These are phyloP conservation scores for Hemicentrotus pulcherrimus DNA, from an alignment of 35 echinoderm and acorn worm genomes.

Conservation along the genomic window DNA sequence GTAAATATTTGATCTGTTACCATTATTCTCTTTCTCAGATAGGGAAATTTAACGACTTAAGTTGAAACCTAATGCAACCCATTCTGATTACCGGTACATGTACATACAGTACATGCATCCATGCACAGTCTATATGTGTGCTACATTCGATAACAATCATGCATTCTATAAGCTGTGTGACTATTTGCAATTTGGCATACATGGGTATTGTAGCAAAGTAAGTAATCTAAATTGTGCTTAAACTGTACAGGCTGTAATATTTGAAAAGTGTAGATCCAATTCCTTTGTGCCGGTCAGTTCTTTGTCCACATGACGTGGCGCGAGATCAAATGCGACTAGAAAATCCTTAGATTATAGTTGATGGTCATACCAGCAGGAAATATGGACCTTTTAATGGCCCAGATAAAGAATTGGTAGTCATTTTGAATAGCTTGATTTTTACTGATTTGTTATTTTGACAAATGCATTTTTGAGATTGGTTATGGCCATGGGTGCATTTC, in stretches of 20 bases:
- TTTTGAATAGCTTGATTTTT: too few species aligned
- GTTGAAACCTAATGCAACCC: not conserved
- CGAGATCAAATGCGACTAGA: not conserved
- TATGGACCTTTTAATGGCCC: not conserved
- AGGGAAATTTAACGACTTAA: not conserved
- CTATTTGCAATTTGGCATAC: too few species aligned
- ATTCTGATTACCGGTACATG: not conserved
- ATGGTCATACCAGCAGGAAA: constrained; percentile 1
- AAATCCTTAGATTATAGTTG: not conserved
- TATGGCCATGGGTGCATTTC: too few species aligned
- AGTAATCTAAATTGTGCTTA: not conserved
- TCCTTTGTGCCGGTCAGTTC: not conserved
- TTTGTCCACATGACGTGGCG: not conserved
- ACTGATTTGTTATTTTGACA: too few species aligned
- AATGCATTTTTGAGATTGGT: too few species aligned
- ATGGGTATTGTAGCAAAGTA: not conserved
- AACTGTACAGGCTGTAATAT: not conserved
- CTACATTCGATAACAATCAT: not conserved
- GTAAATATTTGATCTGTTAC: not conserved
- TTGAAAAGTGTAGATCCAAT: not conserved
- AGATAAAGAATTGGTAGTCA: too few species aligned
- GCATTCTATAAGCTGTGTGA: not conserved
- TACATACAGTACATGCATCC: not conserved
- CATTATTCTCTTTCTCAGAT: not conserved
- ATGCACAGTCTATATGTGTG: not conserved